A percentile compares a stretch with the other conserved stretches of the same genome.
phyloP scores from a whole-genome alignment of 2,797 vertebrate species.

The Falco rusticolus region DNA sequence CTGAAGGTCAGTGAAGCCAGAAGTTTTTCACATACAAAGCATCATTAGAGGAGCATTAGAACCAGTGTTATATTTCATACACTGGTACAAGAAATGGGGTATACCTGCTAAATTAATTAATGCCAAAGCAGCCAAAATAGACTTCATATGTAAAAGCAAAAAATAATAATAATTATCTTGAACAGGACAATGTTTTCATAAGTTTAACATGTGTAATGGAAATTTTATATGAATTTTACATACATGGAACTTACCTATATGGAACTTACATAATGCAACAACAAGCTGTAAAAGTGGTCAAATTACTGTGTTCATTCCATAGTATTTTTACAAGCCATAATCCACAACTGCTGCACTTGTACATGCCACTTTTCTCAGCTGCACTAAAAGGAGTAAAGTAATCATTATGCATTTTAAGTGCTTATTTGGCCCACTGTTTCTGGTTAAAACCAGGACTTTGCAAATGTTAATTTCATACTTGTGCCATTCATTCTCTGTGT shows the following conservation, averaged over 20 bases:
- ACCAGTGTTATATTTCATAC: not conserved
- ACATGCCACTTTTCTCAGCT: not conserved
- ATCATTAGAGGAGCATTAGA: not conserved
- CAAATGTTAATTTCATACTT: not conserved
- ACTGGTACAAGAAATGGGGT: not conserved
- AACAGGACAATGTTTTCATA: not conserved
- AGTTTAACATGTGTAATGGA: not conserved
- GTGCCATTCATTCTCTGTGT: not conserved
- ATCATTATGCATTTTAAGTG: not conserved
- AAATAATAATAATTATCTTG: not conserved
- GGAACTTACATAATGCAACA: not conserved
- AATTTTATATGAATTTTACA: not conserved
- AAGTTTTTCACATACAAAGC: not conserved
- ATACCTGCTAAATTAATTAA: not conserved
- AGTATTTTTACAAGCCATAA: slow-evolving; percentile 14
- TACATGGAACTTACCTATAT: not conserved
- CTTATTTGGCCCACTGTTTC: slow-evolving; percentile 18
- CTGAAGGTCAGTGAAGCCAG: not conserved
- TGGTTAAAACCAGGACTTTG: not conserved
- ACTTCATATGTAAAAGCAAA: not conserved
- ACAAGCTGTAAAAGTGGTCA: slow-evolving; percentile 23
- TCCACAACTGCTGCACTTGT: not conserved
- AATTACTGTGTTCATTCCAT: not conserved
- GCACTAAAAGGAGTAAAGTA: not conserved
- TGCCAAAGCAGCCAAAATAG: not conserved